Conservation (phyloP, 2,113 vertebrate genomes). For the Chrysemys picta region DNA sequence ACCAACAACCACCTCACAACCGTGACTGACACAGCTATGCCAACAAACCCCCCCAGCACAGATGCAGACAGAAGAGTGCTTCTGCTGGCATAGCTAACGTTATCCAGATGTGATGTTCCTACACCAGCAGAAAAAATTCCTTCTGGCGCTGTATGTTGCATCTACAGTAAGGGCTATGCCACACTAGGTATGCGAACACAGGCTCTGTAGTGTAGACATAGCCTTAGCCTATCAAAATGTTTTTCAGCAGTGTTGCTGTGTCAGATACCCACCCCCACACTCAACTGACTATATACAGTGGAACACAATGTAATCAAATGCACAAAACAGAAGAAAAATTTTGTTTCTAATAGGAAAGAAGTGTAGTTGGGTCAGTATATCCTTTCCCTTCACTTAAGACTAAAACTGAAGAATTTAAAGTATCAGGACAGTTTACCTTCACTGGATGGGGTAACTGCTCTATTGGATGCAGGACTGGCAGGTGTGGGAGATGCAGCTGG, state of each 20-base stretch:
- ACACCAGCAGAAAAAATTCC: background rate
- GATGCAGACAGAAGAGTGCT: background rate
- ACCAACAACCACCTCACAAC: background rate
- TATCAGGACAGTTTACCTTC: conserved; percentile 81
- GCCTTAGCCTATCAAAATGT: background rate
- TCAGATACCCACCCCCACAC: background rate
- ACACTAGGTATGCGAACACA: background rate
- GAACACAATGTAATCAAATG: accelerated
- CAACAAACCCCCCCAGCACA: background rate
- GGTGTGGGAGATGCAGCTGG: conserved; percentile 90
- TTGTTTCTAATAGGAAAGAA: background rate
- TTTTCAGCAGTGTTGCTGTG: background rate
- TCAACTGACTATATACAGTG: background rate
- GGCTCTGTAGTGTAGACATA: background rate
- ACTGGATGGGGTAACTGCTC: conserved; percentile 86
- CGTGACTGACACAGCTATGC: background rate
- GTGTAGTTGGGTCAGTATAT: background rate
- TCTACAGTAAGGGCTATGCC: background rate
- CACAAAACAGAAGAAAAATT: background rate
- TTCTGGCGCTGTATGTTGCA: background rate
- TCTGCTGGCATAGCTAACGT: background rate
- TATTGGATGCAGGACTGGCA: conserved; percentile 91
- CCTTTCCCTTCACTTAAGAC: background rate
- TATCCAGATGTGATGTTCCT: background rate
- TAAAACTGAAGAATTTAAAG: background rate